These are phyloP conservation scores for Cyphomyrmex costatus DNA, from an alignment of 1,140 invertebrate species.

Conservation along the genomic window DNA sequence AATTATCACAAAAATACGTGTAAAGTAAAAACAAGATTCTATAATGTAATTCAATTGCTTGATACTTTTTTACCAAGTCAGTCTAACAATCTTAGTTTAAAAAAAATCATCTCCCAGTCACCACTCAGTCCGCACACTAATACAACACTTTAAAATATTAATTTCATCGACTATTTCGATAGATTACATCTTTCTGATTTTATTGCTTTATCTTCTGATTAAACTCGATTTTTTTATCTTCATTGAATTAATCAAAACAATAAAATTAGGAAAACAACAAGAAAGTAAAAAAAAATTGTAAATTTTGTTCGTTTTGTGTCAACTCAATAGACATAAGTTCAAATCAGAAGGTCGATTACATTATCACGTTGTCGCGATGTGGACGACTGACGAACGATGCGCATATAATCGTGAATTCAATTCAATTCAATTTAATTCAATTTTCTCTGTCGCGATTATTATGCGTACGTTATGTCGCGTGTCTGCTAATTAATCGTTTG, in stretches of 20 bases:
- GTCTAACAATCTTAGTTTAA: neutral
- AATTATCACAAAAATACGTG: neutral
- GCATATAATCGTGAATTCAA: neutral
- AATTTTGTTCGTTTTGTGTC: neutral
- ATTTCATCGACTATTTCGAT: neutral
- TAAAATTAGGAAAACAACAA: neutral
- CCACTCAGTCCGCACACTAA: neutral
- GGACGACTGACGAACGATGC: neutral
- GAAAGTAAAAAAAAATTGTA: neutral
- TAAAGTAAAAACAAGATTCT: neutral
- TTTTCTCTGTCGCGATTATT: neutral
- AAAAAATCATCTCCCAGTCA: too few species aligned
- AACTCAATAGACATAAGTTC: neutral
- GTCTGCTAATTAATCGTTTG: neutral
- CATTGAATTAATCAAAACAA: neutral
- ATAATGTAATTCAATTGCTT: neutral
- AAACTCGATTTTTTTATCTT: neutral
- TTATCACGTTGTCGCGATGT: neutral
- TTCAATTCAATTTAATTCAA: slow-evolving; percentile 2
- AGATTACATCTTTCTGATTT: neutral
- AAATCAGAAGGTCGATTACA: neutral
- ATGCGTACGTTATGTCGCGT: neutral
- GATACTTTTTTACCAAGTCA: neutral
- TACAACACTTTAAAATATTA: neutral
- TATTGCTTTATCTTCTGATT: neutral